phyloP scores from a whole-genome alignment of 2,113 vertebrate species.

The Coreoperca whiteheadi region DNA sequence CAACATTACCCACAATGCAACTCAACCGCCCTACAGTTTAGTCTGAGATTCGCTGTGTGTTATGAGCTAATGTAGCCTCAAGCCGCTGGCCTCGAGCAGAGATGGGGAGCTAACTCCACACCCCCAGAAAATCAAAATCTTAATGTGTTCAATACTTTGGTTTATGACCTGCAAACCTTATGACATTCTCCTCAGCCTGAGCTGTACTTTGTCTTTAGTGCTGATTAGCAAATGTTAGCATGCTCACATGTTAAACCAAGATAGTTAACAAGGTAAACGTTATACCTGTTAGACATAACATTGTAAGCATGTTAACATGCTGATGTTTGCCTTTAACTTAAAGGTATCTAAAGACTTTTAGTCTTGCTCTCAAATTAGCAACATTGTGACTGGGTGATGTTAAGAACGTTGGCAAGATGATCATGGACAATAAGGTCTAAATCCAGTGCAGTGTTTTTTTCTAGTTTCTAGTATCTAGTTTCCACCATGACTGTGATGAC shows the following conservation, averaged over 20 bases:
- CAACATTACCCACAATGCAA: background rate
- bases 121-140: background rate
- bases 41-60: background rate
- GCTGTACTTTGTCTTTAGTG: background rate
- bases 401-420: background rate
- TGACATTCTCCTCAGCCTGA: background rate
- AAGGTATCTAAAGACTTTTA: background rate
- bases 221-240: background rate
- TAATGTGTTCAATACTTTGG: background rate
- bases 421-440: background rate
- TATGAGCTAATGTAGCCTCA: background rate
- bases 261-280: background rate
- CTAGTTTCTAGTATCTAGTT: constrained; percentile 14
- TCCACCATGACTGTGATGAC: constrained; percentile 2
- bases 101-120: too few species aligned
- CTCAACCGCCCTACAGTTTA: background rate
- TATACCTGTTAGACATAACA: background rate
- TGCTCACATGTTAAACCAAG: background rate
- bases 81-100: background rate
- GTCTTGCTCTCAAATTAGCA: background rate
- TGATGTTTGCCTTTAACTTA: background rate
- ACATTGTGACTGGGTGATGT: background rate
- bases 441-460: constrained; percentile 14
- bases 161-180: background rate
- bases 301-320: background rate